Evolutionary conservation across 2,888 invertebrate genomes (phyloP), one percentile per base, ranked within the genome.

Genomic region (Elegia similella): DNA sequence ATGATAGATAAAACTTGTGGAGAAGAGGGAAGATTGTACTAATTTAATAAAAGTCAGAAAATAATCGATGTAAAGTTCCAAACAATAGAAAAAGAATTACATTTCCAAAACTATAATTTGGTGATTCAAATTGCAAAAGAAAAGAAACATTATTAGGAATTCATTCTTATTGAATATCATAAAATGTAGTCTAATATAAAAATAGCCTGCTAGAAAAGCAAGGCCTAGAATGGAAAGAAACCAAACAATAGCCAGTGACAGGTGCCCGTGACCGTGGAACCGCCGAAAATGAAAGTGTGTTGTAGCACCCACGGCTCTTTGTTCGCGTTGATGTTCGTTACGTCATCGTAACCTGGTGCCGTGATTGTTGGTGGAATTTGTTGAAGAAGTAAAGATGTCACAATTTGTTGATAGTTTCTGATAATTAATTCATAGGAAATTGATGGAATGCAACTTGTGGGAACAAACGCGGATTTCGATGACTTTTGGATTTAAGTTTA

Each of bases 181-280:
- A 2, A 5, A 23, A 23, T 23, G 2, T 23, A 23, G 23, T 23
- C 23, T 23, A 6, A 8, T 46, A 3, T 23, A 23, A 23, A 29
- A 29, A 46, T 6, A 6, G 23, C n/a, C 29, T 6, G 15, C 3
- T 13, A 30, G 12, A 38, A 32, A 34, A 10, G 13, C 50, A 17
- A 50, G 50, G 16, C 16, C 16, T 17, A 6, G 16, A 50, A 38
- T 17, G 12, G 50, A 50, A 17, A 34, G 12, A 50, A 17, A 34
- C 16, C 16, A 34, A 17, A 50, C 50, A 50, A 50, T 34, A 15
- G 50, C 6, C 7, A 12, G 16, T 16, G 16, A 15, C 50, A 50
- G 34, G 50, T 50, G 50, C 50, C 50, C 50, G 34, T 50, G 50
- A 50, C 50, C 50, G 50, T 50, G 50, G 50, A 16, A 7, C 50